These are phyloP conservation scores for Athrips mouffetella DNA, from an alignment of 2,888 invertebrate species.

Conservation along the genomic window DNA sequence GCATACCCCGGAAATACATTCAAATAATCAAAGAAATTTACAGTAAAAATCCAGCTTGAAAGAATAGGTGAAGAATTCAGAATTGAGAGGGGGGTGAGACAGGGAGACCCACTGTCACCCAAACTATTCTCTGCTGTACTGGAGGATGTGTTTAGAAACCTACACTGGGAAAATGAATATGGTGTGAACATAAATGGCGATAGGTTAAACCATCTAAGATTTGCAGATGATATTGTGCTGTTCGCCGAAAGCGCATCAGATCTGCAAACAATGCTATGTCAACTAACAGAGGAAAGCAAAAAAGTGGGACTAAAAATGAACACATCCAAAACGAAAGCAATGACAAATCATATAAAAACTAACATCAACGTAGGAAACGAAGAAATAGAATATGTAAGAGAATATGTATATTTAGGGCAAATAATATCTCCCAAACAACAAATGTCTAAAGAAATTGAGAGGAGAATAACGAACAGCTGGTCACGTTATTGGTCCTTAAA, in stretches of 20 bases:
- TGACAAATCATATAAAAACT: neutral
- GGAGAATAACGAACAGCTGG: neutral
- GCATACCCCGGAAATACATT: slow-evolving; percentile 16
- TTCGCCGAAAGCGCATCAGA: neutral
- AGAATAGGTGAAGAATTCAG: slow-evolving; percentile 14
- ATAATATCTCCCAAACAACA: neutral
- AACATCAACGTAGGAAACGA: neutral
- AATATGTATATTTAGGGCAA: slow-evolving; percentile 11
- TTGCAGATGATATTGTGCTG: neutral
- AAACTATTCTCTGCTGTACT: slow-evolving; percentile 5
- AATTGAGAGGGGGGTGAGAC: slow-evolving; percentile 5
- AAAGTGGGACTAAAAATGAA: neutral
- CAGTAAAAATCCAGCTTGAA: slow-evolving; percentile 24
- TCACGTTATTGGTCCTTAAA: neutral
- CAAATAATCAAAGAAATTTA: slow-evolving; percentile 25
- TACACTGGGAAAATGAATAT: neutral
- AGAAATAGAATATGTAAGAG: neutral
- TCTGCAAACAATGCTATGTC: neutral
- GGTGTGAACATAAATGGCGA: neutral
- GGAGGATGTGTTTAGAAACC: neutral
- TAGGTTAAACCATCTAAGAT: neutral
- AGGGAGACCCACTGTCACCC: slow-evolving; percentile 7
- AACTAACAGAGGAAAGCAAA: neutral
- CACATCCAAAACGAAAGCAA: neutral
- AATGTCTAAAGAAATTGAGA: too few relatives aligned